Base-by-base conservation (phyloP, 35 echinoderm and acorn worm species). In the Nesometra sesokonis region DNA sequence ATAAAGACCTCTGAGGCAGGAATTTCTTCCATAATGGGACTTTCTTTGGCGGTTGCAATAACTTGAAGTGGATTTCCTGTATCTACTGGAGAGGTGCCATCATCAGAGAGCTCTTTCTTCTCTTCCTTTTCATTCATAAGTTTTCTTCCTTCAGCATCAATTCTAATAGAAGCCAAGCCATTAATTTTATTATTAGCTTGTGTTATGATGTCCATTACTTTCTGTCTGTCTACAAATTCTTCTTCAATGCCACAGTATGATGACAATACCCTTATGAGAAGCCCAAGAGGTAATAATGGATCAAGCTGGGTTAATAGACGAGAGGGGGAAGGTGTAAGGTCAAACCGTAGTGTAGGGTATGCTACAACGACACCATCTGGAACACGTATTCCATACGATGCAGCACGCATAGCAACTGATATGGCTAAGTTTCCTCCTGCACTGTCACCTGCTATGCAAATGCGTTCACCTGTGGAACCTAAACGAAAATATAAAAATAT, bases 381-480 rank as follows among this genome's bases (percentile, higher is more conserved):
- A 11, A 80, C 81, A 37, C 90, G 92, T 47, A 99, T 99, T 34
- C 96, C 95, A 85, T 99, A 99, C 27, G 92, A 94, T 4, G 96
- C 96, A 32, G 96, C 92, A 35, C 96, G 89, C 96, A 99, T 99
- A 0, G 87, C 96, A 17, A 97, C 95, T 23, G 96, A 93, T 29
- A 88, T 94, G 19, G 89, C 88, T 37, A 99, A 86, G 46, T 99
- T 99, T 79, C 96, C 96, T 36, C 96, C 96, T 15, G 96, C 85
- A 35, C 96, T 93, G 83, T 94, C 93, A 35, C 93, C 96, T 11
- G 85, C 92, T 78, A 99, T 85, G 67, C 96, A 99, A 30, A 99
- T 94, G 52, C 92, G 93, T 77, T 94, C 92, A 80, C 96, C 96
- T 32, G 92, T 99, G 21, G 96, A 99, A 47, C 96, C 96, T 99